Base-by-base conservation (phyloP, 2,113 vertebrate species). In the Motacilla tschutschensis region DNA sequence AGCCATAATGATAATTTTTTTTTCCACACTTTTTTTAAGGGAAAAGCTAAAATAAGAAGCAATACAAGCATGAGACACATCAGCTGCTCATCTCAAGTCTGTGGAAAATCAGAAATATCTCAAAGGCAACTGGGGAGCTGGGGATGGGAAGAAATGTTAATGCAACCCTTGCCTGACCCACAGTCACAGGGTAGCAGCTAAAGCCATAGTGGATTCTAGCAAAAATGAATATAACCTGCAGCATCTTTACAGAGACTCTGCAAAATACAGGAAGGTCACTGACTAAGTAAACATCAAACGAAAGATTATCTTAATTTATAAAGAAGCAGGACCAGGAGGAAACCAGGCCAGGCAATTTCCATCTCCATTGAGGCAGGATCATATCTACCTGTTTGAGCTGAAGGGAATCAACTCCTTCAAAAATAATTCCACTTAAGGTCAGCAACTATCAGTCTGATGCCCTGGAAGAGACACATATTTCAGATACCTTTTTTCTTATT, bases 81-180 rank as follows among this genome's bases (percentile, higher is more conserved):
- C 0, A 0, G 35, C 17, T 8, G 3, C 51, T 70, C 41, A 69
- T 83, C 58, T 80, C 36, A 84, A 79, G 31, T 44, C 60, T 76
- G 70, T 2, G 1, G 66, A 85, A 94, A 89, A 83, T 50, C 55
- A 85, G 78, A 85, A 85, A 44, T 54, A 77, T 44, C 70, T 91
- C 50, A 78, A 89, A 89, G 43, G 33, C 1, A 0, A 66, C 77
- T 21, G 28, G 19, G 50, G 17, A 71, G 65, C 16, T 0, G 0
- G 15, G n/a, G 28, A 40, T 48, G 53, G 50, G 73, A 87, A 66
- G 74, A 94, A 90, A 93, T 65, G 75, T 81, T 91, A 84, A 88
- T 46, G 29, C 59, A 93, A 84, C 70, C 87, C 65, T 70, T 92
- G 76, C 53, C 62, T 89, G 80, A 82, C 77, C 75, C 75, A 41